Evolutionary conservation across 2,888 invertebrate genomes (phyloP).

Genomic region (Amblyjoppa proteus): DNA sequence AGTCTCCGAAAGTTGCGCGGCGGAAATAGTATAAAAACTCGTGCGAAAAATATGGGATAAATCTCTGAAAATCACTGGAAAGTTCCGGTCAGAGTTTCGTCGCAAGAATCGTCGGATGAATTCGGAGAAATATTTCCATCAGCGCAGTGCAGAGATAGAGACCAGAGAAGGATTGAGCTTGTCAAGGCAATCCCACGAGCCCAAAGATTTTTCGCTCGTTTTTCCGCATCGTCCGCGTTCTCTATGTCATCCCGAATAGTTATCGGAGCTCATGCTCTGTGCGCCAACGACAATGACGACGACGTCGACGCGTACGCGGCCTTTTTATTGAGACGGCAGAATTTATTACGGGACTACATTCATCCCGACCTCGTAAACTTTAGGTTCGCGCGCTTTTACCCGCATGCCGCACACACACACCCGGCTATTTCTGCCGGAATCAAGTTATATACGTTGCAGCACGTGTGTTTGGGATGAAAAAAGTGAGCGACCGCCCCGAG

Average conservation of each 20-base stretch:
- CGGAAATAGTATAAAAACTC: background rate
- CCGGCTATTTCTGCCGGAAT: background rate
- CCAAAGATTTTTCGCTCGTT: background rate
- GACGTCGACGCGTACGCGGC: conserved; percentile 50
- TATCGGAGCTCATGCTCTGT: conserved; percentile 41
- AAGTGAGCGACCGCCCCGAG: conserved; percentile 36
- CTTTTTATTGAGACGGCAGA: conserved; percentile 72
- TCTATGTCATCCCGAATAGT: conserved; percentile 20
- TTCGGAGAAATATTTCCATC: too few relatives aligned
- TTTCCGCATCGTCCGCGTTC: background rate
- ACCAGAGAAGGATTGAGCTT: conserved; percentile 18
- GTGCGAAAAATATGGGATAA: too few relatives aligned
- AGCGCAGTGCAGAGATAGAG: too few relatives aligned
- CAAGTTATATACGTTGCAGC: conserved; percentile 69
- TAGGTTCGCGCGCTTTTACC: conserved; percentile 69
- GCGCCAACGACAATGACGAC: conserved; percentile 32
- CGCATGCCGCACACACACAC: background rate
- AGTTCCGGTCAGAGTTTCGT: too few relatives aligned
- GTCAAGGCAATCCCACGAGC: background rate
- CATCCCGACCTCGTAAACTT: conserved; percentile 76
- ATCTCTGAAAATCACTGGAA: too few relatives aligned
- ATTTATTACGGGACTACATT: conserved; percentile 77
- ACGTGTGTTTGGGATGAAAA: conserved; percentile 63
- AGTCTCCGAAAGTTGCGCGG: too few relatives aligned
- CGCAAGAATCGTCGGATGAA: too few relatives aligned